phyloP scores from a whole-genome alignment of 37 sponge, comb jelly and placozoan genomes.

The Geodia barretti region DNA sequence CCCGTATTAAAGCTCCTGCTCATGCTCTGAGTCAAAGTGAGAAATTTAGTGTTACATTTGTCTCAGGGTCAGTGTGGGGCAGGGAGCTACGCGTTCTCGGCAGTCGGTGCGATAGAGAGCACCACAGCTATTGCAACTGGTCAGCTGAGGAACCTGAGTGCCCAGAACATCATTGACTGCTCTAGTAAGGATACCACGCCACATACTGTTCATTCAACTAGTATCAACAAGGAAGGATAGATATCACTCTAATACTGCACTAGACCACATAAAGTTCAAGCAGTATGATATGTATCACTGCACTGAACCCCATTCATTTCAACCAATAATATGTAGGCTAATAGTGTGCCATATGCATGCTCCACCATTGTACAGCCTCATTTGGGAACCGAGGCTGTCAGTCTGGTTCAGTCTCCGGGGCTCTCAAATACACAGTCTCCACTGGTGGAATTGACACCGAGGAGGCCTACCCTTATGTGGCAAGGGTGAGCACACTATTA shows the following conservation, averaged over 20 bases:
- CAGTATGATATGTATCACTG: no score
- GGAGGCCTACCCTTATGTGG: neutral
- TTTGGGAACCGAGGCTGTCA: neutral
- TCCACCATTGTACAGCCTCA: neutral
- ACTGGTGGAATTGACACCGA: neutral
- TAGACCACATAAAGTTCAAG: no score
- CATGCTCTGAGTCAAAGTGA: no score
- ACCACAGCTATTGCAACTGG: slow-evolving; percentile 40
- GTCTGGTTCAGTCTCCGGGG: neutral
- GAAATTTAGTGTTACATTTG: no score
- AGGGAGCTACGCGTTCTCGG: slow-evolving; percentile 83
- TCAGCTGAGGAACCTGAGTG: slow-evolving; percentile 55
- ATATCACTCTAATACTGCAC: neutral
- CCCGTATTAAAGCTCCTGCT: no score
- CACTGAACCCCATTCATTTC: no score
- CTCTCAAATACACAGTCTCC: neutral
- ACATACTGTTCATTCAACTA: neutral
- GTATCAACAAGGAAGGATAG: no score
- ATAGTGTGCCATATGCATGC: no score
- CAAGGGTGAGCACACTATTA: neutral
- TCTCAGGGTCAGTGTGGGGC: slow-evolving; percentile 59
- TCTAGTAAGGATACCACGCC: slow-evolving; percentile 12
- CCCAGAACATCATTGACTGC: slow-evolving; percentile 66
- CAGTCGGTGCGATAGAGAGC: slow-evolving; percentile 73
- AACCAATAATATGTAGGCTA: no score